A percentile compares a stretch with the other conserved stretches of the same genome.
These are phyloP conservation scores for Falco novaeseelandiae DNA, from an alignment of 2,797 vertebrate genomes.

Conservation along the genomic window DNA sequence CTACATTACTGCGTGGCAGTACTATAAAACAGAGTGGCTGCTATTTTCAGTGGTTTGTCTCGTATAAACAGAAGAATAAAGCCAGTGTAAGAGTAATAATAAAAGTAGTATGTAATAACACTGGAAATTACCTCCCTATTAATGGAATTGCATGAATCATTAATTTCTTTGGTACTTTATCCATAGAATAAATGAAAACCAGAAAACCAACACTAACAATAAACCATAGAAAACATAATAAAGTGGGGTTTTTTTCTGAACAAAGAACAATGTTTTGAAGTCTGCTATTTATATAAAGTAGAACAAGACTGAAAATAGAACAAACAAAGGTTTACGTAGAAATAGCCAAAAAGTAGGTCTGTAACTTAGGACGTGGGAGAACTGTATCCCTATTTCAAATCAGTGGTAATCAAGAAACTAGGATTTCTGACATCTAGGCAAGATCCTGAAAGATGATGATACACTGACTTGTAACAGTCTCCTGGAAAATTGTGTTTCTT, in stretches of 20 bases:
- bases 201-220: not conserved
- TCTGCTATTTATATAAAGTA: not conserved
- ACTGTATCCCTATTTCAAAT: not conserved
- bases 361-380: not conserved
- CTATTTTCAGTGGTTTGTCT: not conserved
- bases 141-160: not conserved
- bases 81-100: not conserved
- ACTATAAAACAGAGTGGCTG: not conserved
- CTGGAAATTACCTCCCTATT: not conserved
- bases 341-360: not conserved
- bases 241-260: not conserved
- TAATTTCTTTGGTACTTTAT: not conserved
- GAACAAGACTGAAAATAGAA: not conserved
- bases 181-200: not conserved
- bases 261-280: not conserved
- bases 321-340: not conserved
- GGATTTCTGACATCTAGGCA: not conserved
- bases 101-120: not conserved
- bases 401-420: accelerated
- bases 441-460: not conserved
- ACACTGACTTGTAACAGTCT: not conserved
- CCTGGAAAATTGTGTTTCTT: not conserved
- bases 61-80: not conserved
- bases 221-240: not conserved
- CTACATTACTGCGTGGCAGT: not conserved